Percentiles rank a stretch among this genome's conserved stretches.
Conservation (phyloP, 2,113 vertebrate genomes). For the Barnardius zonarius region DNA sequence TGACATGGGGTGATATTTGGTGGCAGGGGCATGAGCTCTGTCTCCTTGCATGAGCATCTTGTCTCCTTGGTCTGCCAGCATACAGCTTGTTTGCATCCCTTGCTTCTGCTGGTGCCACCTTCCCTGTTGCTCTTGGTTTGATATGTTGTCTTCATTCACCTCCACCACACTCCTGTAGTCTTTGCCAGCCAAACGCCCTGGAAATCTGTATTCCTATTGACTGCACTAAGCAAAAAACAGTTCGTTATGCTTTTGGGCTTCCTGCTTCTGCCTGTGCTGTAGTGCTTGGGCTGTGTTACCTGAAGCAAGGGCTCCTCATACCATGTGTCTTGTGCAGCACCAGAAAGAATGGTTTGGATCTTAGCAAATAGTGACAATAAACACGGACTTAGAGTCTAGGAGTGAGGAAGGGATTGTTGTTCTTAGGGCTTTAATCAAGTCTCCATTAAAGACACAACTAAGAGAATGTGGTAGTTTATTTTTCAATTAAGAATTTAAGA, state of each 20-base stretch:
- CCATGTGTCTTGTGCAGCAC: background rate
- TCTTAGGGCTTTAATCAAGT: background rate
- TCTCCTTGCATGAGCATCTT: background rate
- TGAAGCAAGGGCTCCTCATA: background rate
- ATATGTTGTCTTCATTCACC: background rate
- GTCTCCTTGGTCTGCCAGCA: background rate
- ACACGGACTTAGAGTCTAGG: rapidly evolving
- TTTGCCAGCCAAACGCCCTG: background rate
- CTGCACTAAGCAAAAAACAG: background rate
- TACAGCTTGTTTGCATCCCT: background rate
- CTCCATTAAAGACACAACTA: background rate
- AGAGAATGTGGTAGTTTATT: background rate
- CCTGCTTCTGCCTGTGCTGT: background rate
- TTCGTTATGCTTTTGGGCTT: background rate
- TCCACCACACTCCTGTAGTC: background rate
- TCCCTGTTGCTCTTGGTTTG: background rate
- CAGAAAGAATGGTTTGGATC: background rate
- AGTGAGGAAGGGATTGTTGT: background rate
- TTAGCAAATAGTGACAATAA: background rate
- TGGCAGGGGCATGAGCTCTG: background rate
- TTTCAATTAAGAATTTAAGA: background rate
- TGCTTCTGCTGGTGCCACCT: background rate
- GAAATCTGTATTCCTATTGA: background rate
- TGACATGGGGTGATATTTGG: background rate
- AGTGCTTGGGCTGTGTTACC: background rate